phyloP scores from a whole-genome alignment of 2,797 vertebrate genomes.

The Thalassophryne amazonica region DNA sequence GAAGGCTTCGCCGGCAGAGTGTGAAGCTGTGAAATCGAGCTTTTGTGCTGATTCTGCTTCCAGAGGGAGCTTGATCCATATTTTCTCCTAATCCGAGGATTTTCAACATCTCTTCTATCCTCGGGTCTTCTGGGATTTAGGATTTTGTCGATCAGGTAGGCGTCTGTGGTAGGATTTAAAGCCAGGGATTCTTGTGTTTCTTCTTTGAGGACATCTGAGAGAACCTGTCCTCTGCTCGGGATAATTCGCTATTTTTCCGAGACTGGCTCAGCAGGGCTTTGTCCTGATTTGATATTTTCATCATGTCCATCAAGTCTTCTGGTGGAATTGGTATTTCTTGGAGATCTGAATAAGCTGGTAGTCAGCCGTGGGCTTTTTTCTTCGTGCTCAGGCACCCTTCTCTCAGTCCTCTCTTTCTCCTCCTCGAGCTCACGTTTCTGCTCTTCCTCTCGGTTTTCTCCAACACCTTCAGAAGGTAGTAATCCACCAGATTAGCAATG shows the following conservation, averaged over 20 bases:
- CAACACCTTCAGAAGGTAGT: slow-evolving; percentile 85
- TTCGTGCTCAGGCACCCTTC: slow-evolving; percentile 66
- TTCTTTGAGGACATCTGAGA: slow-evolving; percentile 69
- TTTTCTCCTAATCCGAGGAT: slow-evolving; percentile 83
- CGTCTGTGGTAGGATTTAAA: slow-evolving; percentile 69
- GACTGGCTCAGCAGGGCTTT: slow-evolving; percentile 59
- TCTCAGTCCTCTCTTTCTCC: slow-evolving; percentile 75
- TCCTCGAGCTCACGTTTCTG: slow-evolving; percentile 66
- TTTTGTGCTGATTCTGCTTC: slow-evolving; percentile 74
- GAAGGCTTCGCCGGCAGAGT: slow-evolving; percentile 57
- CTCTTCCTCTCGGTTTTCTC: slow-evolving; percentile 75
- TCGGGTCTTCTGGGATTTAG: slow-evolving; percentile 78
- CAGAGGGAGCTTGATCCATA: slow-evolving; percentile 70
- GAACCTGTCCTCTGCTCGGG: slow-evolving; percentile 67
- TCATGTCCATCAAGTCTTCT: slow-evolving; percentile 88
- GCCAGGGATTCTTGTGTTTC: slow-evolving; percentile 64
- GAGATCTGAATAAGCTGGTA: slow-evolving; percentile 89
- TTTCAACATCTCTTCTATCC: slow-evolving; percentile 84
- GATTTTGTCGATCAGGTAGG: slow-evolving; percentile 55
- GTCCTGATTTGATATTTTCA: slow-evolving; percentile 68
- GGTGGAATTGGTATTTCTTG: slow-evolving; percentile 91
- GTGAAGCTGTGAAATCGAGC: slow-evolving; percentile 64
- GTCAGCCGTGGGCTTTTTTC: slow-evolving; percentile 78
- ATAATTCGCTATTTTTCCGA: slow-evolving; percentile 62
- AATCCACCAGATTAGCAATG: slow-evolving; percentile 83